Evolutionary conservation across 2,113 vertebrate genomes (phyloP), one percentile per base, ranked within the genome.

Genomic region (Trachemys scripta): DNA sequence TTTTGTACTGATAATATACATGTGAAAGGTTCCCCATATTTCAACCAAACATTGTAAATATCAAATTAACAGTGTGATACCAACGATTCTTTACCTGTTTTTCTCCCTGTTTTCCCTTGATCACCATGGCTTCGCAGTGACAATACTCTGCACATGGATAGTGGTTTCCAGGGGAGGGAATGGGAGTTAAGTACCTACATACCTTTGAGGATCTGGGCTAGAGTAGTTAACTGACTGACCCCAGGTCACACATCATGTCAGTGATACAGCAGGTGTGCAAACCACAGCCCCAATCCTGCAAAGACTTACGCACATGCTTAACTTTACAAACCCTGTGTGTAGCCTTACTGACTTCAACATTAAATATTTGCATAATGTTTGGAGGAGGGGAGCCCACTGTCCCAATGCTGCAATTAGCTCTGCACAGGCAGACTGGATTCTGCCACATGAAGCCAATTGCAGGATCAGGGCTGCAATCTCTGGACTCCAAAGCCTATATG

Each of bases 361-460:
- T 65, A 93, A 87, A 79, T 72, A 25, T 81, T 54, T 90, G 84
- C 88, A 88, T 16, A 88, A 95, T 90, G 95, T 96, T 96, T 95
- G 90, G 90, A 57, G 82, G 57, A 69, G 0, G 69, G 56, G 69
- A 91, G 53, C 59, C 51, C 84, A 35, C 47, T 96, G 22, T 78
- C 42, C 25, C 1, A 42, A 78, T 4, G 10, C 24, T 78, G 42
- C 42, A 76, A 89, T 96, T 96, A 90, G 95, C 87, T 87, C 92
- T 93, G 87, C 90, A 29, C 16, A 88, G 94, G 95, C 1, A 16
- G 88, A 83, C 95, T 94, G 83, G 25, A 47, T 78, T 78, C 27
- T 76, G 92, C 92, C 42, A 51, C 59, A 54, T 22, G 86, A 91
- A 91, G 84, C 87, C 35, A 56, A 92, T 38, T 35, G 22, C 81